Percentiles rank a stretch among this genome's conserved stretches.
These are phyloP conservation scores for Drosophila asahinai DNA, from an alignment of 1,140 invertebrate genomes.

Conservation along the genomic window DNA sequence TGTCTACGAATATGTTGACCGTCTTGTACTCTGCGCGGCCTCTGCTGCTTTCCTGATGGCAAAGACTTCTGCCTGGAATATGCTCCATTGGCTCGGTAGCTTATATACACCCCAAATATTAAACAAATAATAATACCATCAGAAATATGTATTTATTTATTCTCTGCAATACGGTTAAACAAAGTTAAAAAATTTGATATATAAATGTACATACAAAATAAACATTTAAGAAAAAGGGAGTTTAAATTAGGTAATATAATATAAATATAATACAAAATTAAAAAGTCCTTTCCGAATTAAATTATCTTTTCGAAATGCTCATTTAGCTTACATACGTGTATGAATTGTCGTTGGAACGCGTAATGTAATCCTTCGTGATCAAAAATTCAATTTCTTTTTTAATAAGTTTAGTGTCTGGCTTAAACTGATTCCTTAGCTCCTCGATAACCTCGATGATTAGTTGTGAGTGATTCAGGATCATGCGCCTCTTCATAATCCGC, in stretches of 20 bases:
- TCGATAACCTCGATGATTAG: background rate
- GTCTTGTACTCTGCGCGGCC: too few relatives aligned
- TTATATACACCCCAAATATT: too few relatives aligned
- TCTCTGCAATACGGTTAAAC: background rate
- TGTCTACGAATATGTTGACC: too few relatives aligned
- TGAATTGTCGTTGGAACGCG: background rate
- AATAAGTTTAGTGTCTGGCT: background rate
- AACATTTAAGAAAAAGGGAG: background rate
- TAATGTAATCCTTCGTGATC: background rate
- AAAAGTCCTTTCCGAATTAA: background rate
- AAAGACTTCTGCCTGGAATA: too few relatives aligned
- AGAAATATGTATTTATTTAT: background rate
- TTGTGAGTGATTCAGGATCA: background rate
- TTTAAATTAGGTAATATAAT: background rate
- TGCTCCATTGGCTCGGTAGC: too few relatives aligned
- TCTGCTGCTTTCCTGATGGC: too few relatives aligned
- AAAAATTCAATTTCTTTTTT: constrained; percentile 4
- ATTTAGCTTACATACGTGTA: background rate
- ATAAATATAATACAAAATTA: background rate
- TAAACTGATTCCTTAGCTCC: background rate
- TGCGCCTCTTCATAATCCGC: constrained; percentile 13
- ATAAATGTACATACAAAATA: too few relatives aligned
- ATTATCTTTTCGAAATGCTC: too few relatives aligned
- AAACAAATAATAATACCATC: background rate
- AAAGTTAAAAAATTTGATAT: too few relatives aligned